Base-by-base conservation (phyloP, 2,888 invertebrate species). In the Caenorhabditis doughertyi region DNA sequence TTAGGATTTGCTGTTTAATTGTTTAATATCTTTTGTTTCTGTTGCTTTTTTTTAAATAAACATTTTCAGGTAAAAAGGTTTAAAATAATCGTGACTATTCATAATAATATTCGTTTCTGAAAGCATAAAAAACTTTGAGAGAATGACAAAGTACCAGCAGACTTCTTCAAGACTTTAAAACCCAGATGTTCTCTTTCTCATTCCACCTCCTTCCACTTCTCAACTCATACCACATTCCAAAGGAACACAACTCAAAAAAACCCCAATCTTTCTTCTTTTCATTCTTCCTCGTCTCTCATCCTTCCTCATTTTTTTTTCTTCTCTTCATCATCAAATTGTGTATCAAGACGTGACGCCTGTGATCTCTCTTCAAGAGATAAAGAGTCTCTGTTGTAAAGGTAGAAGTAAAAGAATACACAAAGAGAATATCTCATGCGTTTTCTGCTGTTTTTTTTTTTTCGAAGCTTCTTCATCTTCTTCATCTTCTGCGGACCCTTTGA, bases 381-480 rank as follows among this genome's bases (percentile, higher is more conserved):
- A 25, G 29, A 21, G 11, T 35, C 49, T 47, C 29, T 65, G 65
- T 65, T 65, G 65, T 65, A 65, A 65, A 65, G 51, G 65, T 44
- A 55, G 68, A 68, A 68, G 68, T 55, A 39, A 72, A 72, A 65
- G 65, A 65, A 65, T 65, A 65, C 72, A 49, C 60, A 51, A 62
- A 51, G 55, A 62, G 16, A 58, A 42, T 73, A 42, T 74, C 42
- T 27, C 49, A 51, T 68, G 56, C 62, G 35, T 60, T 67, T 68
- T 58, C 25, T 58, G 29, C 56, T 65, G 65, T 58, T 44, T 58
- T 29, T 67, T 67, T 76, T 58, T 67, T 27, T 21, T 18, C 29
- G n/a, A 13, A 49, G 51, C 32, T 44, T 27, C 47, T 53, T 25
- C 29, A n/a, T 32, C 29, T 27, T 2, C 56, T 56, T 16, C 44